phyloP scores from a whole-genome alignment of 2,888 invertebrate species.

The Drosophila merina region DNA sequence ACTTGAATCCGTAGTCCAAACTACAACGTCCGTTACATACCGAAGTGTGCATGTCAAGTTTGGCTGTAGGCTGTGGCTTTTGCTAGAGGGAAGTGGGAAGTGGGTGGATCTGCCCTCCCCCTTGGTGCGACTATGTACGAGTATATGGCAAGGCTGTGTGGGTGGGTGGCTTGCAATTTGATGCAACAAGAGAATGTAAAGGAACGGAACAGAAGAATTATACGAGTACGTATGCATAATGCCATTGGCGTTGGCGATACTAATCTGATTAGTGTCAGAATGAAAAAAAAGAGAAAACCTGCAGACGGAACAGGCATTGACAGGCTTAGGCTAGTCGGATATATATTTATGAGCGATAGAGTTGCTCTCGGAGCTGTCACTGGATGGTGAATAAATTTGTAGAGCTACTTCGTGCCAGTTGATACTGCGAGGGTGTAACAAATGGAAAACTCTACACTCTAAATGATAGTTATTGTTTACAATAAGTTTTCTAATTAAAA shows the following conservation, averaged over 20 bases:
- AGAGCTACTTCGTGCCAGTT: constrained; percentile 20
- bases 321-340: constrained; percentile 43
- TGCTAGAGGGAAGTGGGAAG: background rate
- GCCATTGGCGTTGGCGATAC: constrained; percentile 79
- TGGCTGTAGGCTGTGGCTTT: constrained; percentile 32
- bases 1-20: constrained; percentile 38
- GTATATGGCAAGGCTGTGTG: constrained; percentile 1
- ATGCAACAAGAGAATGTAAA: constrained; percentile 53
- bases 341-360: constrained; percentile 55
- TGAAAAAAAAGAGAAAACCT: constrained; percentile 49
- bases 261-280: constrained; percentile 84
- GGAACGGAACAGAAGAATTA: constrained; percentile 43
- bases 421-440: constrained; percentile 4
- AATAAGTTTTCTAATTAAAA: background rate
- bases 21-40: constrained; percentile 62
- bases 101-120: constrained; percentile 13
- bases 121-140: constrained; percentile 17
- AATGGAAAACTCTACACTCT: too few species aligned
- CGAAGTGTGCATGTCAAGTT: constrained; percentile 69
- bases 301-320: constrained; percentile 66
- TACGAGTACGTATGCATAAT: constrained; percentile 53
- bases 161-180: constrained; percentile 64
- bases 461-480: too few species aligned
- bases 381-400: constrained; percentile 25
- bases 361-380: constrained; percentile 32